Evolutionary conservation across 2,888 invertebrate species (phyloP), one percentile per base, ranked within the genome.

Genomic region (Fissipunctia ypsillon): DNA sequence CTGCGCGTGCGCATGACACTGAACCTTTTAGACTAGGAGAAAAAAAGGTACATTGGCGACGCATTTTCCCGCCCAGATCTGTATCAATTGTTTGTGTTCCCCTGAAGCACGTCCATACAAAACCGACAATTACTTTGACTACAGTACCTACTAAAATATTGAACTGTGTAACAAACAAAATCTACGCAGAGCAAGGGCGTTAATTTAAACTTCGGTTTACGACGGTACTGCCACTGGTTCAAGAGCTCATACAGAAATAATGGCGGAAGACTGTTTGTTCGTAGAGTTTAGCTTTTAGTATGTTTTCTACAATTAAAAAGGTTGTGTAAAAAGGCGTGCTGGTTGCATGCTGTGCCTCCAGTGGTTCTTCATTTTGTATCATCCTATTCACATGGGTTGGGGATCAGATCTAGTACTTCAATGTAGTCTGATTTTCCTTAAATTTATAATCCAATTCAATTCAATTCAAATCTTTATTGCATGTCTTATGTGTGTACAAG

Each of bases 141-240:
- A 59, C n/a, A 75, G 69, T 57, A 50, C 38, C 19, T 35, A 69
- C 19, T 78, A 56, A 79, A 78, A 75, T 79, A 65, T 76, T 76
- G 5, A 54, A 71, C n/a, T n/a, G 76, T 56, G 14, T 65, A 35
- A 43, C 28, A 75, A 52, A 69, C 61, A 61, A 38, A 63, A 74
- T 54, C 60, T 31, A 77, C 67, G 57, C 43, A 12, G 28, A 31
- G 19, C 66, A 52, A n/a, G 14, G n/a, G 69, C 52, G 78, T 60
- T 84, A 59, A 84, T 84, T 80, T 80, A 76, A 84, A 84, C 82
- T 84, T 84, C 35, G 22, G 45, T 84, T 84, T 76, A 81, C 54
- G 73, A 67, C 38, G 31, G 25, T 66, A 41, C 41, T 68, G 48
- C 43, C 69, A 48, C 50, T 54, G 67, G n/a, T 56, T 71, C 12